Percentiles rank a stretch among this genome's conserved stretches.
Evolutionary conservation across 2,113 vertebrate species (phyloP).

Genomic region (Myanophis thanlyinensis): DNA sequence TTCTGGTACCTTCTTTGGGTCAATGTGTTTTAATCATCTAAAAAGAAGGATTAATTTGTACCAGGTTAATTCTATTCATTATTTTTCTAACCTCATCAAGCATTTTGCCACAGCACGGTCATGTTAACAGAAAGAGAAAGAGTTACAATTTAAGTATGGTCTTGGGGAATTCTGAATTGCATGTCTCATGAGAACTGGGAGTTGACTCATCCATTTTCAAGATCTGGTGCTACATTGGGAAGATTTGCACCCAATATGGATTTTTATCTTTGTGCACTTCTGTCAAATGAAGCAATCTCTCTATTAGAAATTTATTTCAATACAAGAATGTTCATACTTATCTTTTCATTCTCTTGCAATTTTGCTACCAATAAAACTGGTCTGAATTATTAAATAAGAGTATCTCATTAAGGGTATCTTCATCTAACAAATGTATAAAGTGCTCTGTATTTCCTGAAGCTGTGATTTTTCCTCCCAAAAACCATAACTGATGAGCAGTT

Average conservation of each 20-base stretch:
- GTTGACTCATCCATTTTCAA: neutral
- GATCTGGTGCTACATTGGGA: neutral
- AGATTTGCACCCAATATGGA: neutral
- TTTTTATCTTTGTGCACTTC: neutral
- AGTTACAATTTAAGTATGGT: neutral
- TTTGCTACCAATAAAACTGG: neutral
- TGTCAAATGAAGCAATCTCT: neutral
- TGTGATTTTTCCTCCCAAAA: neutral
- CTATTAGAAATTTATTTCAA: neutral
- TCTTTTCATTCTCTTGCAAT: neutral
- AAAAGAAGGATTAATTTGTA: neutral
- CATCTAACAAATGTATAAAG: neutral
- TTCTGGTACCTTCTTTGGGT: neutral
- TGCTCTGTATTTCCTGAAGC: neutral
- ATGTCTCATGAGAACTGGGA: neutral
- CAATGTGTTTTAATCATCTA: neutral
- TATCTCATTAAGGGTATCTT: neutral
- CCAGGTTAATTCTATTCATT: neutral
- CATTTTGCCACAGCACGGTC: neutral
- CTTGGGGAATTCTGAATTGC: neutral
- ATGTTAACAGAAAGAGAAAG: neutral
- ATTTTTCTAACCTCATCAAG: neutral
- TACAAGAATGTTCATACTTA: neutral
- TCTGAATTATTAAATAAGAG: neutral
- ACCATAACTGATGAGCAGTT: neutral